Conservation (phyloP, 2,888 invertebrate genomes). For the Coleophora flavipennella region DNA sequence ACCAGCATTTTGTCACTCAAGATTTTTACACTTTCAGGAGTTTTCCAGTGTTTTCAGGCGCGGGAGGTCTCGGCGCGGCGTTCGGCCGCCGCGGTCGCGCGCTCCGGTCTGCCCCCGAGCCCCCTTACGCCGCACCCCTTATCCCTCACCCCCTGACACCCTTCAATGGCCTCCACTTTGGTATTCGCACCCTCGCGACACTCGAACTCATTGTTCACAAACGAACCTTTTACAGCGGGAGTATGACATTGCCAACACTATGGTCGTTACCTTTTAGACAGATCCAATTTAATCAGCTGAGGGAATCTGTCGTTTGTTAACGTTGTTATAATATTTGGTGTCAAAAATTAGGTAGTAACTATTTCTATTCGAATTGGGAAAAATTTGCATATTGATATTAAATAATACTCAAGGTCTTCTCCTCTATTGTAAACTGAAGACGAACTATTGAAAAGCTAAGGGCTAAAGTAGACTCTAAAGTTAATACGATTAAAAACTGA, state of each 20-base stretch:
- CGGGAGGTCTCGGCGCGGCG: conserved; percentile 37
- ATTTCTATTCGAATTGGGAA: too few species aligned
- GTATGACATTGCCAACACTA: conserved; percentile 1
- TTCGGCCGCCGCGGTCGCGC: conserved; percentile 58
- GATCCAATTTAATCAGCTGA: too few species aligned
- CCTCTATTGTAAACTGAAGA: too few species aligned
- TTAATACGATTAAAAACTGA: too few species aligned
- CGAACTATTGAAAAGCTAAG: too few species aligned
- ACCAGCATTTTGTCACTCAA: conserved; percentile 46
- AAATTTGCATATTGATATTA: too few species aligned
- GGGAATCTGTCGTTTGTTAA: too few species aligned
- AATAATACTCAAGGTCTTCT: too few species aligned
- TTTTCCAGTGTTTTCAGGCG: conserved; percentile 18
- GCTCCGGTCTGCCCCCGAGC: conserved; percentile 45
- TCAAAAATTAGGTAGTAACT: too few species aligned
- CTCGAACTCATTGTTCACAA: conserved; percentile 63
- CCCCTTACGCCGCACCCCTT: conserved; percentile 24
- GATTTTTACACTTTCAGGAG: conserved; percentile 33
- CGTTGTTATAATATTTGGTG: too few species aligned
- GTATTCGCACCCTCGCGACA: conserved; percentile 69
- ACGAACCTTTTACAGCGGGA: conserved; percentile 32
- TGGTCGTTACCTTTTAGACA: too few species aligned
- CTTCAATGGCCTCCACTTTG: conserved; percentile 46
- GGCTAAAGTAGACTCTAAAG: too few species aligned
- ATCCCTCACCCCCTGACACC: conserved; percentile 15